A percentile compares a stretch with the other conserved stretches of the same genome.
These are phyloP conservation scores for Byasa hedistus DNA, from an alignment of 2,888 invertebrate genomes.

Conservation along the genomic window DNA sequence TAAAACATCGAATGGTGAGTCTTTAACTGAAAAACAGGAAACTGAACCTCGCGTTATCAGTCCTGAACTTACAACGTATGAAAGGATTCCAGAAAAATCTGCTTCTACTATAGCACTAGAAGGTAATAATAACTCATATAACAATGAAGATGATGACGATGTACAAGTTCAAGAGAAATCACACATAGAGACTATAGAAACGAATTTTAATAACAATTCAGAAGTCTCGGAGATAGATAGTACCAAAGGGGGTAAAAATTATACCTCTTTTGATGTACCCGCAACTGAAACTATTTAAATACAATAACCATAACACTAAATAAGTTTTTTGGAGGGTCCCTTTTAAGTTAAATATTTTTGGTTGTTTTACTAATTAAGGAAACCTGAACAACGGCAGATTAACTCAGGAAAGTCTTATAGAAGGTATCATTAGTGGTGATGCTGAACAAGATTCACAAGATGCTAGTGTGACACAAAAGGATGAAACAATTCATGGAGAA, in stretches of 20 bases:
- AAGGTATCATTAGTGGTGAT: conserved; percentile 72
- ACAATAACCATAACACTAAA: conserved; percentile 50
- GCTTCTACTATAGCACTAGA: conserved; percentile 47
- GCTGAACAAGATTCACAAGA: conserved; percentile 73
- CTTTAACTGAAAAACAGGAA: conserved; percentile 8
- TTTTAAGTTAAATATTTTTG: conserved; percentile 75
- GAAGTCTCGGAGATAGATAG: conserved; percentile 63
- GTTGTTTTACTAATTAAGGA: conserved; percentile 79
- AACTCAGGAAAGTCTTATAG: conserved; percentile 73
- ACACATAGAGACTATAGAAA: conserved; percentile 66
- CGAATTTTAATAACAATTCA: conserved; percentile 61
- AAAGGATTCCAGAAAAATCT: conserved; percentile 1
- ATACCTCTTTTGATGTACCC: conserved; percentile 68
- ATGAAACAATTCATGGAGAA: conserved; percentile 63
- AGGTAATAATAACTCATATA: conserved; percentile 66
- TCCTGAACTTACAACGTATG: not conserved
- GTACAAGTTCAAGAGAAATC: conserved; percentile 74
- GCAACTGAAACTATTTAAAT: conserved; percentile 67
- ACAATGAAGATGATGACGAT: conserved; percentile 79
- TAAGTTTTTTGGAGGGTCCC: conserved; percentile 68
- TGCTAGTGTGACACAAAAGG: conserved; percentile 68
- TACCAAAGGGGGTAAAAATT: conserved; percentile 69
- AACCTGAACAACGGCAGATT: conserved; percentile 68
- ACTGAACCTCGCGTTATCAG: conserved; percentile 1
- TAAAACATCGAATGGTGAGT: conserved; percentile 12